Evolutionary conservation across 2,888 invertebrate species (phyloP).

Genomic region (Archips xylosteana): DNA sequence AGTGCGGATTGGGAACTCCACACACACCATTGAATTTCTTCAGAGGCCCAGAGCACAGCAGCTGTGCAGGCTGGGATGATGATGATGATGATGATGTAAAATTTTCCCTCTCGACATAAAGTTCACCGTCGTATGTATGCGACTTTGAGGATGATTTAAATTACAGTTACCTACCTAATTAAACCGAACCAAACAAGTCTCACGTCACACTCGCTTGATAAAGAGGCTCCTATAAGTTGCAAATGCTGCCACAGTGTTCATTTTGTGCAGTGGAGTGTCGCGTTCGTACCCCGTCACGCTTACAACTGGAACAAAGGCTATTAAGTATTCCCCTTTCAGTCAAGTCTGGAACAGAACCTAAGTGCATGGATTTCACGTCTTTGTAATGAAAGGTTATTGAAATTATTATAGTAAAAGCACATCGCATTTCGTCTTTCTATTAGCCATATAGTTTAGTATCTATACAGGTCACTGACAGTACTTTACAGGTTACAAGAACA

Average conservation of each 20-base stretch:
- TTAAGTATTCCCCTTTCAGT: neutral
- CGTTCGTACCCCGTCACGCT: neutral
- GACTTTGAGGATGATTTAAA: too few relatives aligned
- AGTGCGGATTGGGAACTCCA: too few relatives aligned
- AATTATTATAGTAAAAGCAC: neutral
- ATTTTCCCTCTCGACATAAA: too few relatives aligned
- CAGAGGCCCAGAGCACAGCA: too few relatives aligned
- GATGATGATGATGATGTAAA: too few relatives aligned
- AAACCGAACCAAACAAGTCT: neutral
- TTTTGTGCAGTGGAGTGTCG: constrained; percentile 3
- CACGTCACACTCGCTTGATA: neutral
- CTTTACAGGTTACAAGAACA: too few relatives aligned
- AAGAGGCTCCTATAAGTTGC: neutral
- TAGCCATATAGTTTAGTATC: neutral
- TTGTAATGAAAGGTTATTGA: neutral
- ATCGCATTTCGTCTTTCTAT: neutral
- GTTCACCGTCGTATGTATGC: too few relatives aligned
- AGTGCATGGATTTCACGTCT: constrained; percentile 1
- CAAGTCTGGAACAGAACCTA: constrained; percentile 1
- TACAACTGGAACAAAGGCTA: neutral
- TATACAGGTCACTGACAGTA: too few relatives aligned
- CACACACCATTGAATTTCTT: too few relatives aligned
- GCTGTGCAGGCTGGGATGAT: too few relatives aligned
- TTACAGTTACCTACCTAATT: neutral
- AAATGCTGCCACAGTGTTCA: neutral